A percentile compares a stretch with the other conserved stretches of the same genome.
These are phyloP conservation scores for Pterobdella sp. DNA, from an alignment of 2,888 invertebrate species.

Conservation along the genomic window DNA sequence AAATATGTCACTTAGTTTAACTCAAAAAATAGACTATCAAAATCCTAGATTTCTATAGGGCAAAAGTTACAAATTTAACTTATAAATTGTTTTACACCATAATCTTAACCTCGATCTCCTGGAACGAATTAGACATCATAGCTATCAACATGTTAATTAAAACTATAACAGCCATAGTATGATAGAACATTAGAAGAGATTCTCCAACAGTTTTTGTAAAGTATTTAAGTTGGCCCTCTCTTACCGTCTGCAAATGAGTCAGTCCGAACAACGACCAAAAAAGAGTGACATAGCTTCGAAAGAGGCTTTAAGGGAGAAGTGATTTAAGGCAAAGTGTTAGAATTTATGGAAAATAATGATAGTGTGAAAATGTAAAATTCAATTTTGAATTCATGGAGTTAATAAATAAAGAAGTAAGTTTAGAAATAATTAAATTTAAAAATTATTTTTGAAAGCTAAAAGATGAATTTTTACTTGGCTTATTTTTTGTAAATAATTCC, in stretches of 20 bases:
- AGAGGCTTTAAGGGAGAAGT: constrained; percentile 45
- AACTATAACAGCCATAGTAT: constrained; percentile 54
- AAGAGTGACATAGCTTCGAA: constrained; percentile 51
- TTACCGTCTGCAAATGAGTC: constrained; percentile 49
- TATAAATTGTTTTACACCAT: not conserved
- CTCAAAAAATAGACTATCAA: no score
- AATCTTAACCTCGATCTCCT: constrained; percentile 51
- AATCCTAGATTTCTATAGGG: no score
- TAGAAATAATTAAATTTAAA: no score
- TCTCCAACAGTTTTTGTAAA: constrained; percentile 52
- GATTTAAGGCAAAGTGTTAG: not conserved
- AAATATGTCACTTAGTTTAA: no score
- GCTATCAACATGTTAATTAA: constrained; percentile 55
- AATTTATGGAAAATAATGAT: not conserved
- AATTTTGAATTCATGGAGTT: no score
- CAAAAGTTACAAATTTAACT: no score
- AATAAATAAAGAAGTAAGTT: no score
- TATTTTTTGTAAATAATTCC: no score
- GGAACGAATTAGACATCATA: constrained; percentile 54
- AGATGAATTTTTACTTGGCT: no score
- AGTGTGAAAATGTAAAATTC: no score
- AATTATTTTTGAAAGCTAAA: no score
- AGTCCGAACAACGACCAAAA: constrained; percentile 54
- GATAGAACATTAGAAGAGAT: constrained; percentile 52
- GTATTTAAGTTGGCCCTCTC: constrained; percentile 45